Conservation (phyloP, 2,113 vertebrate species). For the Eleginops maclovinus region DNA sequence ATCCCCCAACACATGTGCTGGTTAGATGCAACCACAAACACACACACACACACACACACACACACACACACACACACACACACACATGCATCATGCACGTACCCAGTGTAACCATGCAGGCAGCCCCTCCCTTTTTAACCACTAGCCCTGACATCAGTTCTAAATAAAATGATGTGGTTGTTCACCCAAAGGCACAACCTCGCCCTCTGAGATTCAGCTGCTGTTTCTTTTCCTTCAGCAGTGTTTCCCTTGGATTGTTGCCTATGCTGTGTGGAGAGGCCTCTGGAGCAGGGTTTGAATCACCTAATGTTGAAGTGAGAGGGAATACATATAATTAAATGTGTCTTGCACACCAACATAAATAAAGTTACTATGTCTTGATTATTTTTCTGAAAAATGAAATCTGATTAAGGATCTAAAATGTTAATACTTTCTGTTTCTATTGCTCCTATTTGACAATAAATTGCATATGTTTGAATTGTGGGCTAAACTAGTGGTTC, state of each 20-base stretch:
- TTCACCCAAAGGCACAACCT: conserved; percentile 60
- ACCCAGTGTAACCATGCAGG: conserved; percentile 40
- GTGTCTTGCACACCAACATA: not conserved
- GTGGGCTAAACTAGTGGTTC: no score
- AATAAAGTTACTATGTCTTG: not conserved
- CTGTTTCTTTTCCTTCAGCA: conserved; percentile 38
- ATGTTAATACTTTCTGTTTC: no score
- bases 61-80: conserved; percentile 22
- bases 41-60: conserved; percentile 6
- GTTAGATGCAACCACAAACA: conserved; percentile 43
- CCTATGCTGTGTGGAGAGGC: conserved; percentile 27
- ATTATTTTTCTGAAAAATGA: no score
- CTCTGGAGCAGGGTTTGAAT: conserved; percentile 23
- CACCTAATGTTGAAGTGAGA: not conserved
- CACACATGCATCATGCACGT: not conserved
- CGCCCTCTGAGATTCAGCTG: conserved; percentile 53
- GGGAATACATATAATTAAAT: not conserved
- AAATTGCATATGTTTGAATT: no score
- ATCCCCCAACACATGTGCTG: conserved; percentile 70
- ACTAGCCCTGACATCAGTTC: conserved; percentile 69
- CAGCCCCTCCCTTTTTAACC: conserved; percentile 75
- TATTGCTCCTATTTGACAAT: no score
- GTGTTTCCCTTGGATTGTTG: conserved; percentile 56
- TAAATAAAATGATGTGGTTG: conserved; percentile 69
- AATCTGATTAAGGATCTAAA: no score